phyloP scores from a whole-genome alignment of 2,888 invertebrate species.

The Acleris sparsana region DNA sequence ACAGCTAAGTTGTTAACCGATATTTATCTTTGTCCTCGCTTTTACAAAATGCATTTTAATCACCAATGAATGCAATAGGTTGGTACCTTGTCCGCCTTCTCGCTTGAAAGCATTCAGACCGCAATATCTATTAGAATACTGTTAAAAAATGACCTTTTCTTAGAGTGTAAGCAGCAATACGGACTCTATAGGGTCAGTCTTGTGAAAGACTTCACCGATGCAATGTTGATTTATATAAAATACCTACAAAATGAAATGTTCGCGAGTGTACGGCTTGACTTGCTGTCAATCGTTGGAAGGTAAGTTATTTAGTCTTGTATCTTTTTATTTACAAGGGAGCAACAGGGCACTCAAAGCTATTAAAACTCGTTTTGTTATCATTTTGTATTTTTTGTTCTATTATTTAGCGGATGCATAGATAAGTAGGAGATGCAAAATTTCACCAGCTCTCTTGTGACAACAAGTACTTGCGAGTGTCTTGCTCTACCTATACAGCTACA shows the following conservation, averaged over 20 bases:
- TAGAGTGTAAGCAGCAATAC: slow-evolving; percentile 19
- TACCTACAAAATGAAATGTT: slow-evolving; percentile 47
- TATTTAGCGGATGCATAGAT: no score
- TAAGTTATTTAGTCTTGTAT: slow-evolving; percentile 2
- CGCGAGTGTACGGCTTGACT: slow-evolving; percentile 9
- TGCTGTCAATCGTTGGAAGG: slow-evolving; percentile 17
- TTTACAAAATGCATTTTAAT: slow-evolving; percentile 19
- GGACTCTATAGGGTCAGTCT: slow-evolving; percentile 48
- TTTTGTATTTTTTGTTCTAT: no score
- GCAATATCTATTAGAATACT: slow-evolving; percentile 16
- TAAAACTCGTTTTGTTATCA: no score
- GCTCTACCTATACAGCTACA: no score
- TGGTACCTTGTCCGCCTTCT: slow-evolving; percentile 25
- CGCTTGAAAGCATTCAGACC: slow-evolving; percentile 22
- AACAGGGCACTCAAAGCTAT: no score
- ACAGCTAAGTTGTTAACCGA: no score
- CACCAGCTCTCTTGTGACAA: no score
- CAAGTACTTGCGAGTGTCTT: no score
- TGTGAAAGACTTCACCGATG: slow-evolving; percentile 65
- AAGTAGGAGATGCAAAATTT: no score
- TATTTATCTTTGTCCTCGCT: no score
- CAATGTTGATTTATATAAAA: slow-evolving; percentile 78
- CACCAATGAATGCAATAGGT: slow-evolving; percentile 22
- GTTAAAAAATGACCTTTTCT: slow-evolving; percentile 37
- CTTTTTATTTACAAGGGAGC: no score